Evolutionary conservation across 1,140 invertebrate genomes (phyloP).

Genomic region (Rhyacophila brunnea): DNA sequence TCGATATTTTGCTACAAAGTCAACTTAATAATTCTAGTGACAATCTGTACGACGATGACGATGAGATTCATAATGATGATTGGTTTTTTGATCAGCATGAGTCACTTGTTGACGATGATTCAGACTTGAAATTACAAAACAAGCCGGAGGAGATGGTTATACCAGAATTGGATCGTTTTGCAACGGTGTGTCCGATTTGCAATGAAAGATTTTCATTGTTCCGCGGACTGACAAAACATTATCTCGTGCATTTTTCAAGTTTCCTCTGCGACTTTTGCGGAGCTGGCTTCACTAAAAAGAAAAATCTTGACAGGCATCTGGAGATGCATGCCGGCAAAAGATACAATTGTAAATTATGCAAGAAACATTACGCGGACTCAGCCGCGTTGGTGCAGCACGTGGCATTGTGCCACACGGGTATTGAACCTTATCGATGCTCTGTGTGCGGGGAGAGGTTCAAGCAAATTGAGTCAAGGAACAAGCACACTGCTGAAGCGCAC

Average conservation of each 20-base stretch:
- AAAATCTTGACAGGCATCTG: not conserved
- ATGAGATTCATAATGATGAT: too few relatives aligned
- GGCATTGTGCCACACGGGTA: not conserved
- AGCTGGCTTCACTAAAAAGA: not conserved
- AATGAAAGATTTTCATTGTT: not conserved
- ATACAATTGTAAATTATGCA: slow-evolving; percentile 5
- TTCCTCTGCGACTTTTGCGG: slow-evolving; percentile 4
- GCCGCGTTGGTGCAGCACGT: slow-evolving; percentile 1
- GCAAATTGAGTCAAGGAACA: not conserved
- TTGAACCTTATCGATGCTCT: slow-evolving; percentile 3
- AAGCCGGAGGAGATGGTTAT: not conserved
- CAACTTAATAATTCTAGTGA: too few relatives aligned
- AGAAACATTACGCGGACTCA: slow-evolving; percentile 1
- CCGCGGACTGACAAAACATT: not conserved
- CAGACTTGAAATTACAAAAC: not conserved
- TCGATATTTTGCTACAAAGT: too few relatives aligned
- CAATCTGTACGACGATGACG: too few relatives aligned
- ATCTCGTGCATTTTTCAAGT: not conserved
- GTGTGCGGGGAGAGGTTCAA: slow-evolving; percentile 7
- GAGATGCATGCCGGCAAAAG: not conserved
- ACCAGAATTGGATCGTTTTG: not conserved
- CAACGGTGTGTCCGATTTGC: slow-evolving; percentile 6
- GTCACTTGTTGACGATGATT: not conserved
- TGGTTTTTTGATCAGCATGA: not conserved
- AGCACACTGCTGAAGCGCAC: slow-evolving; percentile 2